Percentiles rank a stretch among this genome's conserved stretches.
Conservation (phyloP, 2,888 invertebrate species). For the Nemurella pictetii region DNA sequence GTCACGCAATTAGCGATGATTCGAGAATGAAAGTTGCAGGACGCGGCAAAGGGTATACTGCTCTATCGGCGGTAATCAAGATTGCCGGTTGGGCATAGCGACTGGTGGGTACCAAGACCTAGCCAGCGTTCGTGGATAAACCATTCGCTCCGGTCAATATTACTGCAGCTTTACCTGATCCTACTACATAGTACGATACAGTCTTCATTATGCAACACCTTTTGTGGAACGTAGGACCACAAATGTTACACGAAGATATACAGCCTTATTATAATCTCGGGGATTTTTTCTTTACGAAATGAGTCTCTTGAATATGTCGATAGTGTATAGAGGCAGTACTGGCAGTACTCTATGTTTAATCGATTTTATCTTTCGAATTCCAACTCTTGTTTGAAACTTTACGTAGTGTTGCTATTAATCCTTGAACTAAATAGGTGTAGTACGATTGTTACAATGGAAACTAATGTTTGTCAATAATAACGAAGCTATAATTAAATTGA, state of each 20-base stretch:
- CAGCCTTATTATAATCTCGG: background rate
- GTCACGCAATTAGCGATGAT: conserved; percentile 29
- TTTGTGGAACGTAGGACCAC: background rate
- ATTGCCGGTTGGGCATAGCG: background rate
- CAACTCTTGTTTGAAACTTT: background rate
- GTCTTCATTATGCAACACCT: conserved; percentile 17
- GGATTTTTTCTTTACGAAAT: too few relatives aligned
- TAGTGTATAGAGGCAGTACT: background rate
- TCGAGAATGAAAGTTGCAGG: conserved; percentile 20
- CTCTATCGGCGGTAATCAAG: conserved; percentile 12
- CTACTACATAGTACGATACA: too few relatives aligned
- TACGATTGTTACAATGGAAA: background rate
- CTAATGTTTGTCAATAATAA: too few relatives aligned
- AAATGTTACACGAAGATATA: too few relatives aligned
- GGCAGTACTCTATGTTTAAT: background rate
- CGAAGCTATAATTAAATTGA: background rate
- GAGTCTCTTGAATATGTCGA: background rate
- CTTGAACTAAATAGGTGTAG: background rate
- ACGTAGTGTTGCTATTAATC: background rate
- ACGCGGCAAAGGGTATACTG: background rate
- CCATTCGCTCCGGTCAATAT: conserved; percentile 25
- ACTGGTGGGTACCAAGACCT: background rate
- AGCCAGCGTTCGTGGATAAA: background rate
- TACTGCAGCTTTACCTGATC: background rate
- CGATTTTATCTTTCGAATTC: background rate